These are phyloP conservation scores for Ameiurus melas DNA, from an alignment of 2,113 vertebrate genomes.

Conservation along the genomic window DNA sequence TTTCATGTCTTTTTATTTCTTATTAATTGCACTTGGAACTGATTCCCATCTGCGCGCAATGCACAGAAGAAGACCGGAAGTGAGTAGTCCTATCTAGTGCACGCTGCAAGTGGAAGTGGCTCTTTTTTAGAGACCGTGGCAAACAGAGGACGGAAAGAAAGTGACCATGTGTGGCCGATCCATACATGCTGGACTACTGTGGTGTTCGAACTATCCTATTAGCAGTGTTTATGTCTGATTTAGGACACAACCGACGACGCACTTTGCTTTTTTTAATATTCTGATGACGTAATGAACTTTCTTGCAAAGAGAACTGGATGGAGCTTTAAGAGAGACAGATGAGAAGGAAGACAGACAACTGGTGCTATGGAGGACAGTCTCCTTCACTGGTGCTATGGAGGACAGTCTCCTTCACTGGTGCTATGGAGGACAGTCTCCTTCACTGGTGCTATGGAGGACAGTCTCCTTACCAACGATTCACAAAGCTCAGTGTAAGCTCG, in stretches of 20 bases:
- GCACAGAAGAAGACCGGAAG: constrained; percentile 19
- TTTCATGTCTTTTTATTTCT: neutral
- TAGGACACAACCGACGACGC: constrained; percentile 37
- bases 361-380: constrained; percentile 22
- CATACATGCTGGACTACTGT: neutral
- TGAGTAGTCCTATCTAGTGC: neutral
- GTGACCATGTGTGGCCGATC: neutral
- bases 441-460: constrained; percentile 37
- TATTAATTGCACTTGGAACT: constrained; percentile 21
- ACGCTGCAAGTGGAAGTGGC: constrained; percentile 1
- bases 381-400: constrained; percentile 36
- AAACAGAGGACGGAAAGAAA: neutral
- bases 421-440: constrained; percentile 37
- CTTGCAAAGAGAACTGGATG: constrained; percentile 20
- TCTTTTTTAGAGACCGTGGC: neutral
- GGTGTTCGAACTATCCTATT: constrained; percentile 10
- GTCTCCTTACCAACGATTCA: constrained; percentile 33
- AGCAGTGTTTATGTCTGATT: constrained; percentile 43
- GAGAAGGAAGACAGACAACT: constrained; percentile 13
- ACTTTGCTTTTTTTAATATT: constrained; percentile 49
- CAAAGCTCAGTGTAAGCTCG: constrained; percentile 8
- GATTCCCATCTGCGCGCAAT: constrained; percentile 7
- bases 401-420: constrained; percentile 19
- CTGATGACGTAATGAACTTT: constrained; percentile 10
- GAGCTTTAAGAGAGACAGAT: neutral